Conservation (phyloP, 2,888 invertebrate genomes). For the Ellobium chinense region DNA sequence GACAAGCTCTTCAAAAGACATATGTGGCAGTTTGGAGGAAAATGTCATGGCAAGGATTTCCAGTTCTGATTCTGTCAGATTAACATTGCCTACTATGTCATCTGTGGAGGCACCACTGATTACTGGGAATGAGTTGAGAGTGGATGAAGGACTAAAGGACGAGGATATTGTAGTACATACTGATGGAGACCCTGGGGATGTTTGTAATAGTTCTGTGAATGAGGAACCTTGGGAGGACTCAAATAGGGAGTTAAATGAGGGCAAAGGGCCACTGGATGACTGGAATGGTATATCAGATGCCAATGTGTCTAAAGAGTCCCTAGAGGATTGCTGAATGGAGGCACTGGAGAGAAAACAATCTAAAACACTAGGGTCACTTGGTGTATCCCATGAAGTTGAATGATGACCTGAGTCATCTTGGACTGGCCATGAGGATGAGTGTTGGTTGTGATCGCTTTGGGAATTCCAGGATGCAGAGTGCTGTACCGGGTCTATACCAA, state of each 20-base stretch:
- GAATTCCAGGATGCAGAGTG: neutral
- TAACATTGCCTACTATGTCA: constrained; percentile 33
- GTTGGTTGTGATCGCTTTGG: neutral
- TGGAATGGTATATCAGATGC: constrained; percentile 43
- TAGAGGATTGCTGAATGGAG: constrained; percentile 32
- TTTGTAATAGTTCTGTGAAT: constrained; percentile 28
- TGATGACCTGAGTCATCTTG: neutral
- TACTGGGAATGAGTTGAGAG: constrained; percentile 16
- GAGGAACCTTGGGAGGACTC: constrained; percentile 29
- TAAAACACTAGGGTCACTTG: constrained; percentile 26
- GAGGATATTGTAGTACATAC: neutral
- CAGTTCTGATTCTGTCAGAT: constrained; percentile 38
- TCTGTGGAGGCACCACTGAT: constrained; percentile 27
- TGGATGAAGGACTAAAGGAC: neutral
- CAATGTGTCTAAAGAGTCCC: constrained; percentile 25
- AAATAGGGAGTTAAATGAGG: constrained; percentile 40
- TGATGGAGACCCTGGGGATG: neutral
- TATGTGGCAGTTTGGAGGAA: constrained; percentile 31
- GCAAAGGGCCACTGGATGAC: constrained; percentile 37
- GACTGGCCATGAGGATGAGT: constrained; percentile 7
- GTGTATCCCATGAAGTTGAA: constrained; percentile 17
- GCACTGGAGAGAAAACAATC: constrained; percentile 42
- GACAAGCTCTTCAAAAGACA: constrained; percentile 45
- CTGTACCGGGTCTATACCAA: constrained; percentile 15
- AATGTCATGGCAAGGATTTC: constrained; percentile 44